These are phyloP conservation scores for Ceratina australensis DNA, from an alignment of 1,140 invertebrate species.

Conservation along the genomic window DNA sequence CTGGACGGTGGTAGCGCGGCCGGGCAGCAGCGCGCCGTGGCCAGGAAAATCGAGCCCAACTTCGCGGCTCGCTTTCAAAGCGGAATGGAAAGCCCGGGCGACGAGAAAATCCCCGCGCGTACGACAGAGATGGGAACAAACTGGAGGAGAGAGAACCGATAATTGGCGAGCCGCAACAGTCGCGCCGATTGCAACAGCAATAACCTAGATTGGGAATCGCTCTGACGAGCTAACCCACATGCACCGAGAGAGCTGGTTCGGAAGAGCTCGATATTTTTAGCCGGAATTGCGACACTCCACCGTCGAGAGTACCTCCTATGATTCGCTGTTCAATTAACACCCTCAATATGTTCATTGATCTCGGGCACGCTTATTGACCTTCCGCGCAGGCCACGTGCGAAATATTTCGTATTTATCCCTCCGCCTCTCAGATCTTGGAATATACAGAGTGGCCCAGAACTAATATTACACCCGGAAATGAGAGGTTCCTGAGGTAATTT, in stretches of 20 bases:
- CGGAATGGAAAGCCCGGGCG: background rate
- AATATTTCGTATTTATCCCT: no score
- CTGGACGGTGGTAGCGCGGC: conserved; percentile 8
- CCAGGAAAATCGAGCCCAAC: conserved; percentile 47
- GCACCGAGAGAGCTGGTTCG: conserved; percentile 6
- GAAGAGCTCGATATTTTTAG: background rate
- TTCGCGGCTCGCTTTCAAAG: conserved; percentile 35
- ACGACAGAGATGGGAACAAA: conserved; percentile 31
- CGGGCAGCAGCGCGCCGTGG: background rate
- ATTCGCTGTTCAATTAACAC: no score
- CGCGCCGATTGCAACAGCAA: conserved; percentile 61
- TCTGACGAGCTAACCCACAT: conserved; percentile 50
- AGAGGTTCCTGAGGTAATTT: no score
- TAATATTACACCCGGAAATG: no score
- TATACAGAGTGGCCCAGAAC: no score
- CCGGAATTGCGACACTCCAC: background rate
- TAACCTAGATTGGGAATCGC: conserved; percentile 63
- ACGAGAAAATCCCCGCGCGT: conserved; percentile 3
- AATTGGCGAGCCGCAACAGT: conserved; percentile 61
- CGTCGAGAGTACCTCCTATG: background rate
- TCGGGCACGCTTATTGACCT: no score
- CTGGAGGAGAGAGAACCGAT: conserved; percentile 33
- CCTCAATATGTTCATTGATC: no score
- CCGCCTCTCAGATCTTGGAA: no score
- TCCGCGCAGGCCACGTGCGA: no score